These are phyloP conservation scores for Gallinago jamesoni DNA, from an alignment of 2,113 vertebrate species.

Conservation along the genomic window DNA sequence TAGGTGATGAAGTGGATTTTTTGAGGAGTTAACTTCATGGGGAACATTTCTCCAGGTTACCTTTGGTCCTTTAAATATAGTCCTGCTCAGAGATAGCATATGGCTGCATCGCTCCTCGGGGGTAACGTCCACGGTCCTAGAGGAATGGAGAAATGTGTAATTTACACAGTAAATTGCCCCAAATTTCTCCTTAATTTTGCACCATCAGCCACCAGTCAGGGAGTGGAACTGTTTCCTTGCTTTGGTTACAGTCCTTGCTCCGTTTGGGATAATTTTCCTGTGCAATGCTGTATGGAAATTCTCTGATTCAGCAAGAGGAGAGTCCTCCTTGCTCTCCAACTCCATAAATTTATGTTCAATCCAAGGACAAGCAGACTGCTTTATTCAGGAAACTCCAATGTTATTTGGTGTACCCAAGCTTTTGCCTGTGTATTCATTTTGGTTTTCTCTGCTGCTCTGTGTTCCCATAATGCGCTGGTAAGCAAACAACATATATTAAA, in stretches of 20 bases:
- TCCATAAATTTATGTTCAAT: not conserved
- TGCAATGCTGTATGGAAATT: not conserved
- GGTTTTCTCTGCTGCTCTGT: not conserved
- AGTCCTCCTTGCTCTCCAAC: not conserved
- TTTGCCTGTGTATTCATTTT: not conserved
- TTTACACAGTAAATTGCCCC: not conserved
- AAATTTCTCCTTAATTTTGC: not conserved
- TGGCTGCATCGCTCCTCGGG: not conserved
- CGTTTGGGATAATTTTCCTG: not conserved
- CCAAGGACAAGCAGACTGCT: not conserved
- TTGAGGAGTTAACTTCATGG: not conserved
- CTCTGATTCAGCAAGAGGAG: not conserved
- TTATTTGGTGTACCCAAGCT: not conserved
- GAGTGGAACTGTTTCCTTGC: not conserved
- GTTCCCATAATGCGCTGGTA: not conserved
- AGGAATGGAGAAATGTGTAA: not conserved
- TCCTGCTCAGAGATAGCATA: not conserved
- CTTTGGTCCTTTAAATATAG: not conserved
- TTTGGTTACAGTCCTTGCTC: not conserved
- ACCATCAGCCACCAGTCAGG: not conserved
- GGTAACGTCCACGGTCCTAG: not conserved
- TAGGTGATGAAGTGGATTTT: not conserved
- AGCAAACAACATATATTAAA: not conserved
- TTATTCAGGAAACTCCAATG: not conserved
- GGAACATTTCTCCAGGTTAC: not conserved